phyloP scores from a whole-genome alignment of 2,113 vertebrate genomes.

The Malurus alboscapulatus region DNA sequence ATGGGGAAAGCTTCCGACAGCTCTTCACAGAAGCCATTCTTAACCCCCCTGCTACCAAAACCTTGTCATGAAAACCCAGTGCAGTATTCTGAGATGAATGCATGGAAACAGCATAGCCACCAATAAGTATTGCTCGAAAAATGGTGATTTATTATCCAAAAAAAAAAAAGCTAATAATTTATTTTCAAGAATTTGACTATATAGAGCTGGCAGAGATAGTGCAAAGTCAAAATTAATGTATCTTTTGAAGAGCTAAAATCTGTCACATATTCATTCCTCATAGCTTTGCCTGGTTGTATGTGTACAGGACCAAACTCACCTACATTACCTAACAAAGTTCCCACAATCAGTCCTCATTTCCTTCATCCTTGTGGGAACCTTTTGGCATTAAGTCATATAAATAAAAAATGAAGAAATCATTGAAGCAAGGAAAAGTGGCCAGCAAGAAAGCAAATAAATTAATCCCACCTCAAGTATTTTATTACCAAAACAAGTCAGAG shows the following conservation, averaged over 20 bases:
- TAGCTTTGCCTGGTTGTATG: neutral
- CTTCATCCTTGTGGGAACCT: neutral
- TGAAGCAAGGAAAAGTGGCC: neutral
- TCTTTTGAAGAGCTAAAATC: neutral
- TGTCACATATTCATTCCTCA: neutral
- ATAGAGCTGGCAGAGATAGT: neutral
- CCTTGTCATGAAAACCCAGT: neutral
- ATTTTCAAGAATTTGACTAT: neutral
- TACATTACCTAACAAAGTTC: neutral
- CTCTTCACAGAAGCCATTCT: neutral
- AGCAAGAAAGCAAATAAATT: neutral
- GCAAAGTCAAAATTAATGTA: neutral
- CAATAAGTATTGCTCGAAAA: neutral
- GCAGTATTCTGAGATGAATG: neutral
- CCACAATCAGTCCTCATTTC: neutral
- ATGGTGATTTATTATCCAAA: neutral
- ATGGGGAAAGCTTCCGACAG: neutral
- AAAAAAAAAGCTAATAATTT: neutral
- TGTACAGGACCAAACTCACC: neutral
- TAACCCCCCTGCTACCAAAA: accelerated
- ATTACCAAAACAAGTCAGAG: neutral
- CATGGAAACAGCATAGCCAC: neutral
- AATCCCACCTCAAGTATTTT: neutral
- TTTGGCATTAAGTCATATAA: neutral
- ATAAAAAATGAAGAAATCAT: neutral